These are phyloP conservation scores for Chesias legatella DNA, from an alignment of 2,888 invertebrate genomes.

Conservation along the genomic window DNA sequence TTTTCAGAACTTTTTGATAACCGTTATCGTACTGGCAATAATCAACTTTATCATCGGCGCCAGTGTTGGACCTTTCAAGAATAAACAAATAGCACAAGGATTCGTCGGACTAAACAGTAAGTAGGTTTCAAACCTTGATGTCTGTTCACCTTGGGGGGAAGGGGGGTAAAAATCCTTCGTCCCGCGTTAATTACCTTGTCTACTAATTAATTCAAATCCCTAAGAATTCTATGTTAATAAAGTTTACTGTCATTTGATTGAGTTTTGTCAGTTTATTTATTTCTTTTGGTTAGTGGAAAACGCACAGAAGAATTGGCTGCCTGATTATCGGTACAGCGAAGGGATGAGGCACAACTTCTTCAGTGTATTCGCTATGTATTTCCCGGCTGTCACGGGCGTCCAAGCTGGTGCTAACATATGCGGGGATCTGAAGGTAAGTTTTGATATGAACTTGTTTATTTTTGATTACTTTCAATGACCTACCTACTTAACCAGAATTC, in stretches of 20 bases:
- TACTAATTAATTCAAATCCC: too few relatives aligned
- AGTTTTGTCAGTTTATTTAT: too few relatives aligned
- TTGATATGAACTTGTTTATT: too few relatives aligned
- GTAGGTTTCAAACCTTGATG: too few relatives aligned
- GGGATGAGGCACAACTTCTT: slow-evolving; percentile 87
- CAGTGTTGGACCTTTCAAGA: slow-evolving; percentile 83
- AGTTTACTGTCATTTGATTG: too few relatives aligned
- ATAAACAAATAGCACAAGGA: slow-evolving; percentile 82
- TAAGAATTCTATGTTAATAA: too few relatives aligned
- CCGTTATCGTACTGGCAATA: slow-evolving; percentile 89
- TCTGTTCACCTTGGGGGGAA: too few relatives aligned
- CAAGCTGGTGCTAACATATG: slow-evolving; percentile 97
- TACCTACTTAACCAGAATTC: too few relatives aligned
- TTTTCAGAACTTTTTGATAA: slow-evolving; percentile 87
- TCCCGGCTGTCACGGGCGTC: slow-evolving; percentile 97
- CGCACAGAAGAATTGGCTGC: slow-evolving; percentile 81
- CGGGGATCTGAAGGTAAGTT: slow-evolving; percentile 89
- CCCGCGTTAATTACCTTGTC: too few relatives aligned
- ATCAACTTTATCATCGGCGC: slow-evolving; percentile 91
- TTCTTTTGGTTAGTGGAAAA: slow-evolving; percentile 69
- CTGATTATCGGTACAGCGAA: slow-evolving; percentile 84
- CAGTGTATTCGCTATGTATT: slow-evolving; percentile 95
- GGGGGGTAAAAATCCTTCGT: too few relatives aligned
- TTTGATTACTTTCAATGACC: too few relatives aligned
- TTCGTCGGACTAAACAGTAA: slow-evolving; percentile 90